A percentile compares a stretch with the other conserved stretches of the same genome.
Evolutionary conservation across 1,140 invertebrate species (phyloP).

Genomic region (Heliconius hermathena): DNA sequence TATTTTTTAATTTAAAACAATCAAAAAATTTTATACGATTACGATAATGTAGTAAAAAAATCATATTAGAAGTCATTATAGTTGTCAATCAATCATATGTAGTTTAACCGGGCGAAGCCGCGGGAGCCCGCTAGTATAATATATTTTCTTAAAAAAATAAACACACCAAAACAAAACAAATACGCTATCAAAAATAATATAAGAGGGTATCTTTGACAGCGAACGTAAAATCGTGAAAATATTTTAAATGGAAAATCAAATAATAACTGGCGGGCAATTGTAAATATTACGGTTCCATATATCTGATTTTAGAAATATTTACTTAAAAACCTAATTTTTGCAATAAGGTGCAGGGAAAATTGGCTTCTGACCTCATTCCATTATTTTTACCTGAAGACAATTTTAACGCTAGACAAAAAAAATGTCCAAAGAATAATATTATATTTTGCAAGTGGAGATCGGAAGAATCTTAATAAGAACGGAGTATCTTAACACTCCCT

Average conservation of each 20-base stretch:
- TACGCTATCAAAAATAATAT: slow-evolving; percentile 2
- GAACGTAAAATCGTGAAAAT: not conserved
- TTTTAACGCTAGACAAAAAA: not conserved
- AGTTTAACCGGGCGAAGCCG: too few relatives aligned
- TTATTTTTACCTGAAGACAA: slow-evolving; percentile 22
- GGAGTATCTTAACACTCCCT: too few relatives aligned
- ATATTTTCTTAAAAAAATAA: too few relatives aligned
- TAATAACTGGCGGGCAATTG: slow-evolving; percentile 20
- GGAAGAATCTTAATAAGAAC: too few relatives aligned
- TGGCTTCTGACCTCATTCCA: slow-evolving; percentile 35
- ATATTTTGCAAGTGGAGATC: too few relatives aligned
- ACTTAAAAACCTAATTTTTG: slow-evolving; percentile 41
- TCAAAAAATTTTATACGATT: too few relatives aligned
- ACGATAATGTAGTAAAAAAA: too few relatives aligned
- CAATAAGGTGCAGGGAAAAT: slow-evolving; percentile 38
- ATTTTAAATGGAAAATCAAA: slow-evolving; percentile 5
- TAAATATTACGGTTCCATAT: slow-evolving; percentile 33
- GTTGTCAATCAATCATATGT: too few relatives aligned
- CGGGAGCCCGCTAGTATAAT: too few relatives aligned
- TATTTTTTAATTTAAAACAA: too few relatives aligned
- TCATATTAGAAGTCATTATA: too few relatives aligned
- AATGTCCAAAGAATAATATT: too few relatives aligned
- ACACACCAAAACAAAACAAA: not conserved
- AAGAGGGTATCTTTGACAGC: not conserved
- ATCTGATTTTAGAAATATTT: slow-evolving; percentile 39